These are phyloP conservation scores for Cyrtonyx montezumae DNA, from an alignment of 2,113 vertebrate species.

Conservation along the genomic window DNA sequence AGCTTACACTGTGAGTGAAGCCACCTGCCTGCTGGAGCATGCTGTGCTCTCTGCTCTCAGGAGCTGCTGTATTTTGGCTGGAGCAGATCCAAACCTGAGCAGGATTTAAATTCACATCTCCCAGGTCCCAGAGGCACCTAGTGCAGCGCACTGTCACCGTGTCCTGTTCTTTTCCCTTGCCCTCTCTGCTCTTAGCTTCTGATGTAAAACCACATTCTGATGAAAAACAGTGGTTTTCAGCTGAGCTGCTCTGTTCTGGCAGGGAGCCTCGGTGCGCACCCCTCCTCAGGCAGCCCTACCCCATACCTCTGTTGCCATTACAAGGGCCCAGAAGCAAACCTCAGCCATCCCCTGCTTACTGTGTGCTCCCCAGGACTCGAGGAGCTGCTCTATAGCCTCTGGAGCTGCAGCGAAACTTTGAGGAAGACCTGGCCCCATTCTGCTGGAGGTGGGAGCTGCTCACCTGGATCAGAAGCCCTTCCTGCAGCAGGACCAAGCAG, in stretches of 20 bases:
- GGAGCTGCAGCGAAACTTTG: background rate
- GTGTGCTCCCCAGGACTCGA: accelerated
- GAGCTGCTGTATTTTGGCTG: background rate
- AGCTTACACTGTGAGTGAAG: background rate
- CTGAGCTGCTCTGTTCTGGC: background rate
- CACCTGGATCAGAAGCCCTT: background rate
- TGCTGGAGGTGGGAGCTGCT: background rate
- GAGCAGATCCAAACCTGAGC: background rate
- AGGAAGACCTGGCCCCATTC: background rate
- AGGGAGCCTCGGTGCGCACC: background rate
- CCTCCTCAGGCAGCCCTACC: background rate
- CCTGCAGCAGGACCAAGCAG: background rate
- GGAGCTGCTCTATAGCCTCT: background rate
- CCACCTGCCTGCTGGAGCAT: background rate
- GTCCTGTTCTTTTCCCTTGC: background rate
- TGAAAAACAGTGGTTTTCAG: background rate
- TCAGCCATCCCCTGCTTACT: background rate
- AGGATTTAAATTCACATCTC: background rate
- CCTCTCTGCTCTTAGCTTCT: background rate
- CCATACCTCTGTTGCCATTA: accelerated
- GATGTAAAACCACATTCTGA: background rate
- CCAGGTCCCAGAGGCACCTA: background rate
- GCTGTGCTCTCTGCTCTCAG: background rate
- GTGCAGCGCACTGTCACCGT: background rate
- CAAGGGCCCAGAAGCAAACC: background rate